Evolutionary conservation across 2,797 vertebrate species (phyloP).

Genomic region (Loris lydekkerianus): DNA sequence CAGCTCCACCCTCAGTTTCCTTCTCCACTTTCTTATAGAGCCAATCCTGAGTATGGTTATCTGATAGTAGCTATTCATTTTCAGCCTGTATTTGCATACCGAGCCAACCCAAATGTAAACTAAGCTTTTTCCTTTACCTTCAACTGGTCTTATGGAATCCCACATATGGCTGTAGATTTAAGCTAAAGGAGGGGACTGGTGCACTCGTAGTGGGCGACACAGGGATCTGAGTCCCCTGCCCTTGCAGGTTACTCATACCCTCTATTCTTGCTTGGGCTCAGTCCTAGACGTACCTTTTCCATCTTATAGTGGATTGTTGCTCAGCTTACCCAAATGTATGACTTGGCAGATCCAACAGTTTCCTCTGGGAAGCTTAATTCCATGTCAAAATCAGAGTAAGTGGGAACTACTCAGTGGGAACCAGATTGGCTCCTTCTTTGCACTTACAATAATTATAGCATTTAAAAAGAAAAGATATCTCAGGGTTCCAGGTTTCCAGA

Average conservation of each 20-base stretch:
- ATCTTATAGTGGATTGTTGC: background rate
- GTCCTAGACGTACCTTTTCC: background rate
- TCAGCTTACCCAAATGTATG: background rate
- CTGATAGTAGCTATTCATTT: background rate
- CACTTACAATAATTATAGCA: background rate
- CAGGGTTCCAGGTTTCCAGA: background rate
- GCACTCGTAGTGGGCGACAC: rapidly evolving
- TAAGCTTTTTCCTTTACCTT: background rate
- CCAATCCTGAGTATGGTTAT: background rate
- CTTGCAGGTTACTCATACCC: background rate
- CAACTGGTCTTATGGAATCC: background rate
- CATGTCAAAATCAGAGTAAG: background rate
- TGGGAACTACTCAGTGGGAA: background rate
- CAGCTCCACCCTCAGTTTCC: background rate
- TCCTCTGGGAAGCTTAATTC: background rate
- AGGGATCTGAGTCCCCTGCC: background rate
- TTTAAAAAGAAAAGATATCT: background rate
- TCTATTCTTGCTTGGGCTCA: background rate
- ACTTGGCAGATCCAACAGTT: background rate
- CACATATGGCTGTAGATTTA: background rate
- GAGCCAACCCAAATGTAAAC: background rate
- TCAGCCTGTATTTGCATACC: background rate
- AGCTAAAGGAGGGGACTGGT: background rate
- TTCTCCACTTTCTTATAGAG: background rate
- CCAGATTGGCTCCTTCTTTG: background rate